Base-by-base conservation (phyloP, 2,113 vertebrate species). In the Phrynosoma platyrhinos region DNA sequence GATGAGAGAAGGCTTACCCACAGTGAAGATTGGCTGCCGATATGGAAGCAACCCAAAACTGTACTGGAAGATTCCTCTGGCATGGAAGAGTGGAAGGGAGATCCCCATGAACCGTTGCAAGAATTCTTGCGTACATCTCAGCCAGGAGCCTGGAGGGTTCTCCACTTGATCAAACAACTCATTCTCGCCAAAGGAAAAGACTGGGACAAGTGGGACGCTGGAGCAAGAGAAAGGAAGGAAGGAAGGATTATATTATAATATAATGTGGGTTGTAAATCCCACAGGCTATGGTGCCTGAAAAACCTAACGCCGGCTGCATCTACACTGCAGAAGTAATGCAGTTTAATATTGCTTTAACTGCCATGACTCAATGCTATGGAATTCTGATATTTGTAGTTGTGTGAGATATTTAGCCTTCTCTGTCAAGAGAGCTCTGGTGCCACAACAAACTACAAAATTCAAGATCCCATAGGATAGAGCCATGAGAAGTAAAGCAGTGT, bases 101-200 rank as follows among this genome's bases (percentile, higher is more conserved):
- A 99, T 47, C 0, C 98, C 97, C 98, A 98, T 99, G 89, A 98
- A 16, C 87, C 95, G 84, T 89, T 99, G 98, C 80, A 99, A 96
- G 0, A 9, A 30, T 9, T 98, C 96, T 95, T 98, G 98, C 40
- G 92, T 32, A 82, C 88, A 72, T 4, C 98, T 93, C 25, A 99
- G 93, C 97, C 97, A 97, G 27, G 98, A 98, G 4, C 98, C 98
- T 58, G 86, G 94, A 8, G 87, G 88, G 90, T 99, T 99, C 2
- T 89, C 83, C 71, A 99, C 97, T 90, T 99, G 99, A 40, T 98
- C 95, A 2, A 95, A 99, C 58, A 99, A 16, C 55, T 98, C 97
- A 0, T 99, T 99, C 89, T 99, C 99, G 9, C 99, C 99, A 18
- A 99, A 99, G 27, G 98, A 99, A 91, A 98, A 99, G 23, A 98